Conservation (phyloP, 1,140 invertebrate species). For the Apis cerana region DNA sequence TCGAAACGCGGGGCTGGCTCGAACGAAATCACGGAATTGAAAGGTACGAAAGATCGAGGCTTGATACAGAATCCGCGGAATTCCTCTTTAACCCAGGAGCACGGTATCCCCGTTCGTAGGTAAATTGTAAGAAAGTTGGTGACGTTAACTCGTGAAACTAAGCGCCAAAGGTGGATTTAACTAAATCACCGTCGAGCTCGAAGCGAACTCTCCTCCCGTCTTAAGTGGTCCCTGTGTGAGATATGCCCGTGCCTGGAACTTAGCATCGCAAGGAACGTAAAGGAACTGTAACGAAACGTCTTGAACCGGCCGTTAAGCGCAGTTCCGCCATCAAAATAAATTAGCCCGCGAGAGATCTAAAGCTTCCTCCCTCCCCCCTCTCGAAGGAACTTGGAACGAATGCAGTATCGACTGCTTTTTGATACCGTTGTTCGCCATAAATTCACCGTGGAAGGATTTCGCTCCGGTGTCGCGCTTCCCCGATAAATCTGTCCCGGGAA, state of each 20-base stretch:
- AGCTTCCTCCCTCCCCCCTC: not conserved
- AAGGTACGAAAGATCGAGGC: not conserved
- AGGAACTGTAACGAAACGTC: slow-evolving; percentile 47
- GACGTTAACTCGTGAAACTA: slow-evolving; percentile 66
- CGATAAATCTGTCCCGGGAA: slow-evolving; percentile 30
- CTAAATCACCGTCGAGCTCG: slow-evolving; percentile 65
- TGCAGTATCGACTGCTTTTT: slow-evolving; percentile 31
- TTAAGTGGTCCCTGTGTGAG: slow-evolving; percentile 62
- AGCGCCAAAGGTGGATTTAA: slow-evolving; percentile 63
- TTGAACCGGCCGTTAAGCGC: not conserved
- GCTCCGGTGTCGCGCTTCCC: not conserved
- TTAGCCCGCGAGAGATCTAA: slow-evolving; percentile 21
- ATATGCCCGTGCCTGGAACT: slow-evolving; percentile 47
- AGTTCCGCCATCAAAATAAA: slow-evolving; percentile 33
- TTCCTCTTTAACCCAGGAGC: slow-evolving; percentile 27
- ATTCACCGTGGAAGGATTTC: slow-evolving; percentile 4
- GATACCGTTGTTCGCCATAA: slow-evolving; percentile 33
- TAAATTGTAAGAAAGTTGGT: slow-evolving; percentile 60
- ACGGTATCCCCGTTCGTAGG: slow-evolving; percentile 38
- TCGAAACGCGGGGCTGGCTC: too few relatives aligned
- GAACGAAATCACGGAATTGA: not conserved
- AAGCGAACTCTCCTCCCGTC: slow-evolving; percentile 35
- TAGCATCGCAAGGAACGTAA: slow-evolving; percentile 36
- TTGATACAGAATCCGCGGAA: not conserved
- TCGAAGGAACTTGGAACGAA: slow-evolving; percentile 3